Percentiles rank a stretch among this genome's conserved stretches.
Evolutionary conservation across 1,140 invertebrate genomes (phyloP).

Genomic region (Halesus radiatus): DNA sequence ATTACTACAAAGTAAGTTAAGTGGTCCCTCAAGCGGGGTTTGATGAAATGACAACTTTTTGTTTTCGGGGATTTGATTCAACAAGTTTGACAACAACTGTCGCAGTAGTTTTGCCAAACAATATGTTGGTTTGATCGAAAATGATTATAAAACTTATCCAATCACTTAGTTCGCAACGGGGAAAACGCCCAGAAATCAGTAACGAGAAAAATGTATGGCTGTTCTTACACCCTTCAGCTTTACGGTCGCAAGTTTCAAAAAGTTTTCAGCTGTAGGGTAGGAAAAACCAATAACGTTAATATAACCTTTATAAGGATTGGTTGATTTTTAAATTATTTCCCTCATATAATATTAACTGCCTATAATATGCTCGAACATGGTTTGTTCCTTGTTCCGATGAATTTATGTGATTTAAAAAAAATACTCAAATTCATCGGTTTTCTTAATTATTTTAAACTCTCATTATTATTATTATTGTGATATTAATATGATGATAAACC

Average conservation of each 20-base stretch:
- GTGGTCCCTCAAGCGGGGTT: neutral
- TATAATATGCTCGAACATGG: too few species aligned
- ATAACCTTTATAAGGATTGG: neutral
- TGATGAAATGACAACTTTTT: conserved; percentile 9
- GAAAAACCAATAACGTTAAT: neutral
- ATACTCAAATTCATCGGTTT: too few species aligned
- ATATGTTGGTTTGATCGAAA: conserved; percentile 13
- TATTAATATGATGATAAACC: too few species aligned
- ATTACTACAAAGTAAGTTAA: too few species aligned
- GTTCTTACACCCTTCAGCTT: neutral
- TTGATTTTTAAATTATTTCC: too few species aligned
- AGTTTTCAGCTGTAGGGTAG: neutral
- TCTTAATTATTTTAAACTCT: too few species aligned
- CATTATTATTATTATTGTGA: too few species aligned
- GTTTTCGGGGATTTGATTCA: neutral
- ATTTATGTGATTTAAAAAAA: too few species aligned
- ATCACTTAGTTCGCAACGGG: neutral
- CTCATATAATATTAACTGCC: too few species aligned
- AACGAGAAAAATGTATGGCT: neutral
- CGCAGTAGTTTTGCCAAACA: conserved; percentile 20
- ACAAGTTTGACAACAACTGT: conserved; percentile 19
- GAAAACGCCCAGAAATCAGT: conserved; percentile 10
- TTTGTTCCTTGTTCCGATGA: too few species aligned
- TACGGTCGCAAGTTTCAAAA: neutral
- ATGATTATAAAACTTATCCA: conserved; percentile 10